Percentiles rank a stretch among this genome's conserved stretches.
Conservation (phyloP, 2,888 invertebrate genomes). For the Parnassius orleans region DNA sequence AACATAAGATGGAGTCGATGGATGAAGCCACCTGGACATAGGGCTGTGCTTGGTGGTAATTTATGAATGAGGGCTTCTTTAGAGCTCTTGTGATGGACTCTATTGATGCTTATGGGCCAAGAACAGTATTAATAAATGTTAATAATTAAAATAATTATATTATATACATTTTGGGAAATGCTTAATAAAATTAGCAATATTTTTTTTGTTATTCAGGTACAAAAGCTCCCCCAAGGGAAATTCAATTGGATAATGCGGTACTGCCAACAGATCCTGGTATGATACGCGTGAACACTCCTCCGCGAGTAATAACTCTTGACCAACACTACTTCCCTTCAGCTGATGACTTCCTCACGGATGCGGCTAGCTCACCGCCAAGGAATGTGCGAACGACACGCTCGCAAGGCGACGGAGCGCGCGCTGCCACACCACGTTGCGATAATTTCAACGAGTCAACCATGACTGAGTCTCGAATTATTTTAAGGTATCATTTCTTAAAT, state of each 20-base stretch:
- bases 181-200: no score
- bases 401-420: slow-evolving; percentile 67
- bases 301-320: slow-evolving; percentile 91
- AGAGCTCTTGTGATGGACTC: no score
- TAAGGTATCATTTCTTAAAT: slow-evolving; percentile 55
- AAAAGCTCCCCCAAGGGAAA: slow-evolving; percentile 92
- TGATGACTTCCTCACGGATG: slow-evolving; percentile 69
- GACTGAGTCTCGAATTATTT: slow-evolving; percentile 70
- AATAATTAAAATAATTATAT: no score
- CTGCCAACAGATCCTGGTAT: slow-evolving; percentile 86
- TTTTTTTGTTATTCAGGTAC: slow-evolving; percentile 78
- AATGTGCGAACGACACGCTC: slow-evolving; percentile 56
- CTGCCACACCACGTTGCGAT: slow-evolving; percentile 60
- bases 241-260: slow-evolving; percentile 91
- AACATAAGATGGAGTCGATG: no score
- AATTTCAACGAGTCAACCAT: slow-evolving; percentile 71
- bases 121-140: no score
- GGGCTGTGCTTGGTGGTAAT: no score
- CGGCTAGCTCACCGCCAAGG: slow-evolving; percentile 63
- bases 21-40: no score
- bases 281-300: slow-evolving; percentile 93
- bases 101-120: no score
- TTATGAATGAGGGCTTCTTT: no score
- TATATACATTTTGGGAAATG: no score
- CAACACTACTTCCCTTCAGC: slow-evolving; percentile 90